Conservation (phyloP, 1,140 invertebrate genomes). For the Galleria mellonella region DNA sequence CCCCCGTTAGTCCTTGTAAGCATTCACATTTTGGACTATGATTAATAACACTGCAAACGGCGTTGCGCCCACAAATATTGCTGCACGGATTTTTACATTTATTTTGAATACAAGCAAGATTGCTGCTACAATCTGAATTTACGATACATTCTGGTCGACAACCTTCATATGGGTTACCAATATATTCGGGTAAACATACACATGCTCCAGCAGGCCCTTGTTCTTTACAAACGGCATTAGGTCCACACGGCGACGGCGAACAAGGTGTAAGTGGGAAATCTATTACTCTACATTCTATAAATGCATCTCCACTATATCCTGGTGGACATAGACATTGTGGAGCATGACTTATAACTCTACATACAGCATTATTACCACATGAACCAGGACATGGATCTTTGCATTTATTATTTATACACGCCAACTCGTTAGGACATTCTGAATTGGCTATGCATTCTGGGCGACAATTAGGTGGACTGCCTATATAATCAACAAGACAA, state of each 20-base stretch:
- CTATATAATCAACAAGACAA: constrained; percentile 79
- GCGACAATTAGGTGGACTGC: constrained; percentile 81
- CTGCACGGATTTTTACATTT: constrained; percentile 81
- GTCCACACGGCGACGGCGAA: constrained; percentile 81
- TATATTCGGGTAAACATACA: constrained; percentile 77
- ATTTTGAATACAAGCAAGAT: constrained; percentile 76
- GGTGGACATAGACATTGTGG: constrained; percentile 80
- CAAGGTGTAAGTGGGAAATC: constrained; percentile 74
- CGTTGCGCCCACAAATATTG: constrained; percentile 80
- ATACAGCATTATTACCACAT: constrained; percentile 81
- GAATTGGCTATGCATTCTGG: constrained; percentile 83
- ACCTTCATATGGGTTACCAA: constrained; percentile 78
- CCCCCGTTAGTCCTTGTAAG: constrained; percentile 74
- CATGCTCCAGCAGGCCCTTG: constrained; percentile 77
- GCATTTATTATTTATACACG: constrained; percentile 84
- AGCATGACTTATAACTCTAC: constrained; percentile 79
- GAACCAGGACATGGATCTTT: constrained; percentile 83
- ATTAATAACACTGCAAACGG: constrained; percentile 76
- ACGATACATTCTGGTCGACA: constrained; percentile 81
- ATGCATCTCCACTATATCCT: constrained; percentile 77
- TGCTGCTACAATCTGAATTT: constrained; percentile 76
- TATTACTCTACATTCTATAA: constrained; percentile 72
- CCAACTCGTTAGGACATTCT: constrained; percentile 82
- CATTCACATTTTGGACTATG: constrained; percentile 76
- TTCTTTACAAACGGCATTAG: constrained; percentile 79